A percentile compares a stretch with the other conserved stretches of the same genome.
These are phyloP conservation scores for Abramis brama DNA, from an alignment of 2,113 vertebrate species.

Conservation along the genomic window DNA sequence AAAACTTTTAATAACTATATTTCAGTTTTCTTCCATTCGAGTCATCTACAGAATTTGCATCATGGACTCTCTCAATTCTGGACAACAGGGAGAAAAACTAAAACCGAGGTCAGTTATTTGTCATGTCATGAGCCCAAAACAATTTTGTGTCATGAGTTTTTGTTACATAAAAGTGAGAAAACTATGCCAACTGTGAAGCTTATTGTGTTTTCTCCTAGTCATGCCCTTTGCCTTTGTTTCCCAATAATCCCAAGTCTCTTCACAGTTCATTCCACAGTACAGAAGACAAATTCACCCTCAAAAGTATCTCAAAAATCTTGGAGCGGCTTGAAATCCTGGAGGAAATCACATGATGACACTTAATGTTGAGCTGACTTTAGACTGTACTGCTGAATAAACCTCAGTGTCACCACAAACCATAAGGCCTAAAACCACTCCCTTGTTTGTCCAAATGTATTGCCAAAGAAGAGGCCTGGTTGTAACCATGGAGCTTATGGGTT, in stretches of 20 bases:
- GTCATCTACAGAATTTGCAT: not conserved
- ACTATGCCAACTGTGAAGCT: not conserved
- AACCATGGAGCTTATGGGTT: not conserved
- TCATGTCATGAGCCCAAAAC: not conserved
- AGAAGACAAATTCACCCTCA: not conserved
- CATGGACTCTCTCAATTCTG: not conserved
- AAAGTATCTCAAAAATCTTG: not conserved
- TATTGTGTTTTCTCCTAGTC: not conserved
- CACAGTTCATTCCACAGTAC: not conserved
- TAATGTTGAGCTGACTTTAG: conserved; percentile 13
- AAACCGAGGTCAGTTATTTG: not conserved
- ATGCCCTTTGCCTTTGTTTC: not conserved
- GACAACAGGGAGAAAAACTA: not conserved
- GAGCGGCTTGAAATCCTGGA: not conserved
- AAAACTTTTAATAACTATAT: not conserved
- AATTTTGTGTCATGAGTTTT: not conserved
- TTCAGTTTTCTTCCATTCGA: not conserved
- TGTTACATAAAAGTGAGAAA: not conserved
- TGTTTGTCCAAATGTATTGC: conserved; percentile 1
- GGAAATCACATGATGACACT: conserved; percentile 4
- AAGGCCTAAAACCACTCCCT: conserved; percentile 16
- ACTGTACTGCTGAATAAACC: conserved; percentile 18
- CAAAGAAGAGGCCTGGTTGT: conserved; percentile 9
- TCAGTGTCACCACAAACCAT: conserved; percentile 33
- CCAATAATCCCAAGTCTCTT: not conserved